Base-by-base conservation (phyloP, 1,140 invertebrate species). In the Chironomus striatipennis region DNA sequence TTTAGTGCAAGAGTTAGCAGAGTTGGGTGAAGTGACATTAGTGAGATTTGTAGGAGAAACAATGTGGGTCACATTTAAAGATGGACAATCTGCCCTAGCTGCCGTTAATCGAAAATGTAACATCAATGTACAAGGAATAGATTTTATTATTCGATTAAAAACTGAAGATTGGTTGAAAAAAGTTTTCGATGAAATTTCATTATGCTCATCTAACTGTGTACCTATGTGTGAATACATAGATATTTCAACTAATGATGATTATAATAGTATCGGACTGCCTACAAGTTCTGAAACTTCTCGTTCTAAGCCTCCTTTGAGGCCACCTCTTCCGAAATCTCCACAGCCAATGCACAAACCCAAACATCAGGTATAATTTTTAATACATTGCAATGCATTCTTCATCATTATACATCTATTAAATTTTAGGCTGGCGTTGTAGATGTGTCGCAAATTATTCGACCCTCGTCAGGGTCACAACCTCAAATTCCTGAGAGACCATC, bases 21-120 rank as follows among this genome's bases (percentile, higher is more conserved):
- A 82, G 75, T 80, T 82, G 78, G 81, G 81, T 18, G 93, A 95
- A 82, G 91, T 95, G 0, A 92, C 96, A 67, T 85, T 97, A n/a
- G 91, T 92, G 20, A 89, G 96, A 76, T 96, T 96, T 85, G 90
- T 96, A n/a, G 88, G 86, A 70, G 93, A 94, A 73, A 91, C 91
- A 8, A 90, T 98, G 82, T 94, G 93, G 89, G 88, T 97, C 9
- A 96, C 94, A 2, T 98, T 97, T 80, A 86, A 91, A 77, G 91
- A 94, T 79, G 93, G 94, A 0, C 89, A 92, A 78, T 89, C 89
- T 76, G 94, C 95, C 43, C 79, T 98, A 1, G 88, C 89, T 73
- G 93, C 94, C 7, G 87, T 83, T 3, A 80, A 83, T 76, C 83
- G 84, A 73, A 83, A 85, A 42, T 79, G 81, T 70, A 80, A 84